phyloP scores from a whole-genome alignment of 2,888 invertebrate genomes.

The Oconnorella tubifera region DNA sequence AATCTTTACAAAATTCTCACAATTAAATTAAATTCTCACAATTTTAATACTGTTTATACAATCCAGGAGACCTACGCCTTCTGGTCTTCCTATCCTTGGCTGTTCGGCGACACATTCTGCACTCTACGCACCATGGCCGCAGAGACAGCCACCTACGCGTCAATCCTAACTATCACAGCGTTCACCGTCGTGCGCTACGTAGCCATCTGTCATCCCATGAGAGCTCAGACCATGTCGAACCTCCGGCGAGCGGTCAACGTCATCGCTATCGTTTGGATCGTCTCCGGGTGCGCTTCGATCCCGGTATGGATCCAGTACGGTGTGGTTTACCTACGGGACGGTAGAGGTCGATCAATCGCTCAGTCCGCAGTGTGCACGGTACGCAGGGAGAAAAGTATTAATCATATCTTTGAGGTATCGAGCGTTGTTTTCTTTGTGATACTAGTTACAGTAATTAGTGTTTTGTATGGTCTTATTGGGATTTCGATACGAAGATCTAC shows the following conservation, averaged over 20 bases:
- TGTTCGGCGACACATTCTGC: conserved; percentile 74
- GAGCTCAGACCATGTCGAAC: conserved; percentile 71
- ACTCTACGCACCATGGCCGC: conserved; percentile 63
- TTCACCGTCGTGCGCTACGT: conserved; percentile 83
- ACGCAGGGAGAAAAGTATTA: conserved; percentile 46
- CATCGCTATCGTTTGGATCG: conserved; percentile 17
- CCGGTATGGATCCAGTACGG: conserved; percentile 55
- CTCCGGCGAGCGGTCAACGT: conserved; percentile 66
- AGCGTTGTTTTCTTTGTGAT: conserved; percentile 76
- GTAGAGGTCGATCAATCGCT: conserved; percentile 55
- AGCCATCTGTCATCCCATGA: conserved; percentile 76
- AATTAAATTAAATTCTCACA: too few species aligned
- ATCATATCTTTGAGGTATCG: conserved; percentile 62
- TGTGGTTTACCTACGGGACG: conserved; percentile 57
- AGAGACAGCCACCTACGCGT: conserved; percentile 10
- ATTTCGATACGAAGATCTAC: conserved; percentile 41
- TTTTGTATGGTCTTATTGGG: conserved; percentile 65
- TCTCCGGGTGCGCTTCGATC: conserved; percentile 14
- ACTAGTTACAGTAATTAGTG: conserved; percentile 80
- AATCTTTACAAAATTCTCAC: too few species aligned
- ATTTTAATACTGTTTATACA: background rate
- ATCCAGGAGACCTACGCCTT: conserved; percentile 67
- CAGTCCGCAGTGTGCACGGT: conserved; percentile 65
- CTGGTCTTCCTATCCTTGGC: conserved; percentile 54
- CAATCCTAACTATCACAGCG: conserved; percentile 62